phyloP scores from a whole-genome alignment of 2,888 invertebrate genomes.

The Rhagium mordax region DNA sequence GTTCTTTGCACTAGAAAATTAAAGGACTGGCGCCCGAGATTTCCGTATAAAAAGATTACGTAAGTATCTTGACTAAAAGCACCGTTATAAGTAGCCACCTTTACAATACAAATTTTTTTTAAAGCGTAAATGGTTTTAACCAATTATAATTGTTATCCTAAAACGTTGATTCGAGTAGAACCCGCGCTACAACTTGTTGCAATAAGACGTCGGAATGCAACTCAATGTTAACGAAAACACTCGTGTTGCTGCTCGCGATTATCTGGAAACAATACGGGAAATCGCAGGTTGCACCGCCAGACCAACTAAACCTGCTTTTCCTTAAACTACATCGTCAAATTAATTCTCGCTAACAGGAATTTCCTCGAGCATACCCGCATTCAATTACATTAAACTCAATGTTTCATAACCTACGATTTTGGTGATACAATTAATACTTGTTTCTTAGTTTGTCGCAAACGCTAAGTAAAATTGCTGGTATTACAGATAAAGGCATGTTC shows the following conservation, averaged over 20 bases:
- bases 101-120: too few relatives aligned
- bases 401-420: constrained; percentile 21
- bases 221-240: background rate
- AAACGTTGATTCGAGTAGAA: too few relatives aligned
- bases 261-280: constrained; percentile 7
- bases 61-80: too few relatives aligned
- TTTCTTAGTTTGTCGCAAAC: constrained; percentile 29
- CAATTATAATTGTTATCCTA: too few relatives aligned
- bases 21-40: too few relatives aligned
- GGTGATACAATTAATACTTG: constrained; percentile 7
- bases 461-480: constrained; percentile 29
- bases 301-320: background rate
- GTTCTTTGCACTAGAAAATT: too few relatives aligned
- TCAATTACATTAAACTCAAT: constrained; percentile 23
- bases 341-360: constrained; percentile 28
- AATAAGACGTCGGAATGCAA: background rate
- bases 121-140: too few relatives aligned
- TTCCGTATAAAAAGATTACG: too few relatives aligned
- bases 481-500: constrained; percentile 23
- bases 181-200: background rate
- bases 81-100: too few relatives aligned
- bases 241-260: background rate
- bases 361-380: constrained; percentile 2
- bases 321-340: constrained; percentile 12
- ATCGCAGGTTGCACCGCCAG: constrained; percentile 4